Conservation (phyloP, 1,140 invertebrate species). For the Batillaria attramentaria region DNA sequence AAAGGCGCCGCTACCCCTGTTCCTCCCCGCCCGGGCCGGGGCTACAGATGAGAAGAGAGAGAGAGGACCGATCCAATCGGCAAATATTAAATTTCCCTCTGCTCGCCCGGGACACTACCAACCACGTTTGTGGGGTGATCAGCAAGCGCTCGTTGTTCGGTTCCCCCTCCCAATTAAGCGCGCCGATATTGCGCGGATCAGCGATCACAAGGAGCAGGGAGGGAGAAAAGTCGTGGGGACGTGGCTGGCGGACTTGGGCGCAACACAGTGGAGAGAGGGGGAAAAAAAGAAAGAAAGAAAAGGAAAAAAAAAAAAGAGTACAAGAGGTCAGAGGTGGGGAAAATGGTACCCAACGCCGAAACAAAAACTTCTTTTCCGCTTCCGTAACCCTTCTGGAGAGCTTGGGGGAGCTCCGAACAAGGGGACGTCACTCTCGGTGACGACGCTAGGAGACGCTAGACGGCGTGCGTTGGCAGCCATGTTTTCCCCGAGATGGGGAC, state of each 20-base stretch:
- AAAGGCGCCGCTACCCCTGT: slow-evolving; percentile 24
- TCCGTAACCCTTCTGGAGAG: slow-evolving; percentile 20
- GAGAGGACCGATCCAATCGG: slow-evolving; percentile 16
- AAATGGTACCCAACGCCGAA: neutral
- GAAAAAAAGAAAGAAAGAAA: too few relatives aligned
- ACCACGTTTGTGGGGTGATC: too few relatives aligned
- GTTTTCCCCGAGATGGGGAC: slow-evolving; percentile 28
- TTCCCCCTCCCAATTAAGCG: slow-evolving; percentile 5
- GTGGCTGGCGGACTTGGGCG: neutral
- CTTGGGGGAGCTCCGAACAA: slow-evolving; percentile 4
- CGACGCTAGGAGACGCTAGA: slow-evolving; percentile 19
- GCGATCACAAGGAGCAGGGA: slow-evolving; percentile 27
- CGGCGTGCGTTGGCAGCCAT: neutral
- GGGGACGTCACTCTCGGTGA: slow-evolving; percentile 20
- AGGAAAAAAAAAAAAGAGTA: too few relatives aligned
- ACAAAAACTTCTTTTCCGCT: slow-evolving; percentile 32
- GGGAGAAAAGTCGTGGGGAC: neutral
- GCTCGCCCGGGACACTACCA: neutral
- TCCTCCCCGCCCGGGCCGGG: neutral
- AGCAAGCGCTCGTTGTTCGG: too few relatives aligned
- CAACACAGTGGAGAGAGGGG: neutral
- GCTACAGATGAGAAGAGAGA: neutral
- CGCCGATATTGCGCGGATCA: slow-evolving; percentile 29
- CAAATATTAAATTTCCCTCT: slow-evolving; percentile 17
- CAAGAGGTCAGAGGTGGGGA: neutral